Evolutionary conservation across 2,113 vertebrate species (phyloP), one percentile per base, ranked within the genome.

Genomic region (Dipodomys spectabilis): DNA sequence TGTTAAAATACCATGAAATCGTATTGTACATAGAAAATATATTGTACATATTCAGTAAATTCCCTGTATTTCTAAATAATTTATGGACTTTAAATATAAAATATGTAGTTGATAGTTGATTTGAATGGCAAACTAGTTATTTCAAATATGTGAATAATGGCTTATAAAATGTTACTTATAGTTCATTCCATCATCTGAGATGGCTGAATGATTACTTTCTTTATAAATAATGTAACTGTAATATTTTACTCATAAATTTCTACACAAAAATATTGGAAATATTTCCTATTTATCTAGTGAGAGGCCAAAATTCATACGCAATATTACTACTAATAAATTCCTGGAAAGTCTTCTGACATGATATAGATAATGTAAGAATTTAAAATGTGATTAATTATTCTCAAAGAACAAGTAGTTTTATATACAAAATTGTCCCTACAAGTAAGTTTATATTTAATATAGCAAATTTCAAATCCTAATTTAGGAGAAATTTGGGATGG

Each of bases 141-240:
- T 94, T 94, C 35, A 73, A 81, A 78, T 15, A 81, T 57, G 30
- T 45, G 13, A 95, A 95, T 80, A 67, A 67, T 19, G 45, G 30
- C 23, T 77, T 23, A 80, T 19, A 80, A 82, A 79, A 96, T 44
- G 62, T 78, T 32, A 49, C 35, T 82, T 77, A 71, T 23, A 20
- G 74, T 35, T 91, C 57, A 86, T 86, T 86, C 22, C 20, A 82
- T 83, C 22, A 82, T 27, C 9, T 13, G 8, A 57, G 5, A 74
- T 53, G 39, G 74, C 5, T 80, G 32, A 91, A 35, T 77, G 39
- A 85, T 75, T 57, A 13, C 19, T 93, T 45, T 81, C 49, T 90
- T 93, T 90, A 65, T 45, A 94, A 90, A 86, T 86, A 93, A 91
- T 64, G 45, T 57, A 84, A 93, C 85, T 94, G 13, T 16, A 80